Evolutionary conservation across 2,797 vertebrate genomes (phyloP).

Genomic region (Anguilla anguilla): DNA sequence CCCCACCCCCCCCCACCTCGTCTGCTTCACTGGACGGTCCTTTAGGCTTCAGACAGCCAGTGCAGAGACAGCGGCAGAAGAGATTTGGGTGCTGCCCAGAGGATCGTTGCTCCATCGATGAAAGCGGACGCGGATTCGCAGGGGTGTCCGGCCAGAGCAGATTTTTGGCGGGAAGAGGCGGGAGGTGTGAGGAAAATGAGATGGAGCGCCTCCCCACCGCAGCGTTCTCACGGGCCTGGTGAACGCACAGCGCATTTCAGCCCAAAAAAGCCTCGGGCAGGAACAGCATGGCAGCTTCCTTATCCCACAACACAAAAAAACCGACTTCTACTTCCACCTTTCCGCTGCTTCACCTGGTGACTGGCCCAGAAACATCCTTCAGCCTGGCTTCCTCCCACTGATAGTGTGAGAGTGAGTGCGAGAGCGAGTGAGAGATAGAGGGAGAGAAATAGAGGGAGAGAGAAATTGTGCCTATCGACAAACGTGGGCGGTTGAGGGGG

Average conservation of each 20-base stretch:
- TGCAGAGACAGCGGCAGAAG: constrained; percentile 12
- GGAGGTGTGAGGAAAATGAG: constrained; percentile 23
- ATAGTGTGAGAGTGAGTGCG: too few species aligned
- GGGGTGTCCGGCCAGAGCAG: constrained; percentile 26
- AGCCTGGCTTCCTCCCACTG: background rate
- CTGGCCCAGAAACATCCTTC: background rate
- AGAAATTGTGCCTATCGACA: background rate
- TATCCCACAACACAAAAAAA: background rate
- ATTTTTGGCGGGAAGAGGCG: constrained; percentile 2
- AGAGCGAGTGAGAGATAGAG: background rate
- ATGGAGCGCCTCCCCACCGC: too few species aligned
- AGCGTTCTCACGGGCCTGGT: too few species aligned
- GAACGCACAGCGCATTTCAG: background rate
- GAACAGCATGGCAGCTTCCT: background rate
- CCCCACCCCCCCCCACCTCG: background rate
- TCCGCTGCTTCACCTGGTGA: background rate
- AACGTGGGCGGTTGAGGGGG: background rate
- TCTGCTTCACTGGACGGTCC: constrained; percentile 9
- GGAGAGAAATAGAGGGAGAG: background rate
- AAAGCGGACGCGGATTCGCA: constrained; percentile 14
- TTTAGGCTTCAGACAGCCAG: constrained; percentile 11
- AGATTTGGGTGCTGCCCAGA: constrained; percentile 24
- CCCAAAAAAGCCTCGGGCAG: background rate
- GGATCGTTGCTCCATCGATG: constrained; percentile 15
- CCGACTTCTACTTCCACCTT: background rate